Base-by-base conservation (phyloP, 2,113 vertebrate species). In the Eptesicus fuscus region DNA sequence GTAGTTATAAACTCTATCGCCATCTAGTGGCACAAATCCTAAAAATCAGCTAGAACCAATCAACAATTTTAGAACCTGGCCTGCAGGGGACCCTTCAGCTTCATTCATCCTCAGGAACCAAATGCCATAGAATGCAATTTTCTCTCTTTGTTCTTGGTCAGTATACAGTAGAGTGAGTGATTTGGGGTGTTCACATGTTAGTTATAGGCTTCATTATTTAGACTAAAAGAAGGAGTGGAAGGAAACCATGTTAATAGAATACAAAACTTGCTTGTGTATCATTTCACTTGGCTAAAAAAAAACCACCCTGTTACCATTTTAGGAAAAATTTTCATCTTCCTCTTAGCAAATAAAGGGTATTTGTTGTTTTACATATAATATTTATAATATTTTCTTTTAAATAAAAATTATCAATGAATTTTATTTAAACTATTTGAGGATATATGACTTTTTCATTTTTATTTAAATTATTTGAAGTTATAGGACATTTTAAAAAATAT, bases 21-120 rank as follows among this genome's bases (percentile, higher is more conserved):
- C 97, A 97, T 82, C 96, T 97, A 94, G 88, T 95, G 97, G 82
- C 20, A 9, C 2, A 56, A 74, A 73, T 30, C 20, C 92, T 93
- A 91, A 94, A 73, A 71, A 23, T 22, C 65, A 49, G 9, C 10
- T 22, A 51, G 65, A 79, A 44, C 28, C 69, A n/a, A 9, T 23
- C 1, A 25, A 40, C 0, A 7, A 22, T n/a, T 69, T 42, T 22
- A 30, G 44, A 71, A 53, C 13, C 3, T 18, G 8, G 28, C 25
- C n/a, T 42, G 9, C 23, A 16, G 3, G 13, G n/a, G 13, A 25
- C 23, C 4, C 3, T 20, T 22, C 5, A n/a, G 44, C 18, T 82
- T 87, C 28, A 17, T 32, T 74, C 49, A 16, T 65, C 73, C 11
- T 83, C 32, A 47, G 53, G 42, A 65, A 59, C 6, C 14, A 90